Conservation (phyloP, 2,888 invertebrate genomes). For the Pristionchus arcanus region DNA sequence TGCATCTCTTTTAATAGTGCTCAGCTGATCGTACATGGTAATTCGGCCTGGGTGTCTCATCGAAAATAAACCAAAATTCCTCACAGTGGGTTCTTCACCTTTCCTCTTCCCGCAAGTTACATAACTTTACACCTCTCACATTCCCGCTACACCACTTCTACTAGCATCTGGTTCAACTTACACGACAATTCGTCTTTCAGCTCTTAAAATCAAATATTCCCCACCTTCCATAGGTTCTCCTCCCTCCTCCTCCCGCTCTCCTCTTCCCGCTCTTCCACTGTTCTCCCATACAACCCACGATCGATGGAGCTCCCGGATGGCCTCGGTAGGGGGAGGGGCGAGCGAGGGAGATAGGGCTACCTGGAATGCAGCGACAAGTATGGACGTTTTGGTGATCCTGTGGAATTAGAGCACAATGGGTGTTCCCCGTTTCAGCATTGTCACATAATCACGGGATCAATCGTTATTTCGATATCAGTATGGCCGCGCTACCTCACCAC, state of each 20-base stretch:
- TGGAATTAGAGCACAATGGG: too few relatives aligned
- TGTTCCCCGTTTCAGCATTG: background rate
- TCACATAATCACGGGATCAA: background rate
- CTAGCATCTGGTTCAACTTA: too few relatives aligned
- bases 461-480: too few relatives aligned
- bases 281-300: conserved; percentile 25
- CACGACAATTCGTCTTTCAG: too few relatives aligned
- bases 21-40: too few relatives aligned
- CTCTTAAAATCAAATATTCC: background rate
- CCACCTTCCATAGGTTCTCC: conserved; percentile 10
- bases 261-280: background rate
- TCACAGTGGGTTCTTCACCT: too few relatives aligned
- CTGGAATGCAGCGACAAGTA: conserved; percentile 52
- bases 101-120: background rate
- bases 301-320: conserved; percentile 2
- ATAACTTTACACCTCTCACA: background rate
- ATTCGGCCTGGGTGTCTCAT: too few relatives aligned
- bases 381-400: too few relatives aligned
- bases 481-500: too few relatives aligned
- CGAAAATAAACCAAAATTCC: too few relatives aligned
- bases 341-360: conserved; percentile 59
- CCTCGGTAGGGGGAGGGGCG: conserved; percentile 55
- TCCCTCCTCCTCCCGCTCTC: background rate
- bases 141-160: too few relatives aligned
- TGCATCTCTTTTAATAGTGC: too few relatives aligned